phyloP scores from a whole-genome alignment of 2,113 vertebrate genomes.

The Oreochromis niloticus region DNA sequence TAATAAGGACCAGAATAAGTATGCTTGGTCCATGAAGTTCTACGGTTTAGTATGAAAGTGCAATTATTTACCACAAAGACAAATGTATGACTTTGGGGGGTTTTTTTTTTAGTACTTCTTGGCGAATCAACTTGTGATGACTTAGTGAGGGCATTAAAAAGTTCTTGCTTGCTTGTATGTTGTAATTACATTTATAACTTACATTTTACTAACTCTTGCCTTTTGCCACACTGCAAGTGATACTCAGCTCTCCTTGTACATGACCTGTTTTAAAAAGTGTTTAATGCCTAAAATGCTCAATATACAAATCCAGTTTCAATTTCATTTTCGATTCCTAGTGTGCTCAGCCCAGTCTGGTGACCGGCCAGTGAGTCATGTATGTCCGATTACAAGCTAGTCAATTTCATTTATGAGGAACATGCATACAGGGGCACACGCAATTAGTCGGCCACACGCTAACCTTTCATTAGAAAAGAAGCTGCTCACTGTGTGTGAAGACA shows the following conservation, averaged over 20 bases:
- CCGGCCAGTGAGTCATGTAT: neutral
- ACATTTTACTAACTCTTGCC: neutral
- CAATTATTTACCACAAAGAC: conserved; percentile 1
- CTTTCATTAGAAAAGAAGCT: neutral
- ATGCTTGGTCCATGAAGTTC: neutral
- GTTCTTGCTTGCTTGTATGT: neutral
- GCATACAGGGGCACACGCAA: neutral
- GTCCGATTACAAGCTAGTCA: neutral
- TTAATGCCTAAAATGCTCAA: neutral
- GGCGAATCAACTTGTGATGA: neutral
- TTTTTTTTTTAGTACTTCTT: neutral
- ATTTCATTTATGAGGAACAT: neutral
- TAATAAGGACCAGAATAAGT: neutral
- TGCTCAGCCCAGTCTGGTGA: neutral
- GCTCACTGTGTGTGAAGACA: neutral
- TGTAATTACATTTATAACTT: neutral
- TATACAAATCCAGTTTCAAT: neutral
- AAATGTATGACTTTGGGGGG: accelerated
- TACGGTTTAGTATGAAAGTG: neutral
- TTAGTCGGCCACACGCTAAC: neutral
- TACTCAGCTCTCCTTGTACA: neutral
- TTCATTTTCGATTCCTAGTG: neutral
- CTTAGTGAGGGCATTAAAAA: neutral
- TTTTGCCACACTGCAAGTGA: neutral
- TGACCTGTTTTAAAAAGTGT: neutral